Evolutionary conservation across 2,888 invertebrate species (phyloP).

Genomic region (Plemyria rubiginata): DNA sequence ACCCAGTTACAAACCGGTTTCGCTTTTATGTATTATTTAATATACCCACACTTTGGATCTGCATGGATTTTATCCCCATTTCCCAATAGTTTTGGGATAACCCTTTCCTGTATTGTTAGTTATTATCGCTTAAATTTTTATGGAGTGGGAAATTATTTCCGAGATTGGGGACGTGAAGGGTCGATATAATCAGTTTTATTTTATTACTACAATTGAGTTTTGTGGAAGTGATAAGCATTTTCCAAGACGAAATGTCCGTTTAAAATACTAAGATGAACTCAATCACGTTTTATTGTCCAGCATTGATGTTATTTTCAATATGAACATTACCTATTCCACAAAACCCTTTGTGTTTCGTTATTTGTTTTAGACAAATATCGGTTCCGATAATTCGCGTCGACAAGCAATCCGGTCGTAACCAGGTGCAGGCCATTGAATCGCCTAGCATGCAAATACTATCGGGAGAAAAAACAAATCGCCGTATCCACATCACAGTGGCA

Average conservation of each 20-base stretch:
- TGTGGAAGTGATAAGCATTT: conserved; percentile 4
- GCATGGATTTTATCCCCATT: conserved; percentile 62
- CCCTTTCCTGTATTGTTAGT: conserved; percentile 58
- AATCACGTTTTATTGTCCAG: background rate
- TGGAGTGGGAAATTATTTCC: conserved; percentile 54
- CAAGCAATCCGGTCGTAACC: conserved; percentile 34
- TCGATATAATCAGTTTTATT: conserved; percentile 26
- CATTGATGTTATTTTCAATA: background rate
- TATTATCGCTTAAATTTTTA: conserved; percentile 61
- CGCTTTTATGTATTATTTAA: conserved; percentile 79
- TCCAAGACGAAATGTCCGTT: background rate
- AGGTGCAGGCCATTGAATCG: conserved; percentile 39
- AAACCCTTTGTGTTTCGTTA: conserved; percentile 11
- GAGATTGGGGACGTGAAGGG: conserved; percentile 15
- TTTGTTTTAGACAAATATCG: conserved; percentile 27
- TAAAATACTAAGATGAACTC: background rate
- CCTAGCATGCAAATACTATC: conserved; percentile 45
- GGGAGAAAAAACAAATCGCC: conserved; percentile 51
- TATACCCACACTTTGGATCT: conserved; percentile 65
- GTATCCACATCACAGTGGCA: conserved; percentile 60
- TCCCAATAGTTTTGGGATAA: conserved; percentile 53
- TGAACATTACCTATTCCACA: background rate
- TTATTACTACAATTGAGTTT: conserved; percentile 23
- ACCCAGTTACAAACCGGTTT: conserved; percentile 42
- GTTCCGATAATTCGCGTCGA: conserved; percentile 22